Evolutionary conservation across 2,797 vertebrate species (phyloP).

Genomic region (Basileuterus tristriatus): DNA sequence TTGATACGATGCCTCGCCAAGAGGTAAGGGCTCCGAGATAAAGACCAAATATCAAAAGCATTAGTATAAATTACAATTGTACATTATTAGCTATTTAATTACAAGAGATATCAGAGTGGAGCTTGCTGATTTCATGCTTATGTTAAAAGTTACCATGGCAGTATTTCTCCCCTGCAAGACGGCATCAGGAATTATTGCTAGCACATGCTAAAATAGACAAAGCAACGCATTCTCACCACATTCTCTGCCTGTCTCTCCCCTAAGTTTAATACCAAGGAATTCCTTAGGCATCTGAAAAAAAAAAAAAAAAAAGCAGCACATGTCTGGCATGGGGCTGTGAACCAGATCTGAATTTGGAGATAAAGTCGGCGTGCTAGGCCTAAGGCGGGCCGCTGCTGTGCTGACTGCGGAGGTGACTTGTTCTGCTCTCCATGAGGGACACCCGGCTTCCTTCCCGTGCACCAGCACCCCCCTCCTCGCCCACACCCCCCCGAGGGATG

Average conservation of each 20-base stretch:
- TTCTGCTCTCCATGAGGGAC: constrained; percentile 25
- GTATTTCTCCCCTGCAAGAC: constrained; percentile 25
- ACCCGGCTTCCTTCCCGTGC: not conserved
- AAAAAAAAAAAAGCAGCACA: not conserved
- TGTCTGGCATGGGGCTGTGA: constrained; percentile 51
- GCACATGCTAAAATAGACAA: constrained; percentile 67
- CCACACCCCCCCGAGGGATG: constrained; percentile 35
- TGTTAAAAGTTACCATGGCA: constrained; percentile 53
- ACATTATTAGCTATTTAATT: constrained; percentile 65
- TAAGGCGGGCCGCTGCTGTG: constrained; percentile 3
- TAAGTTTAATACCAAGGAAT: constrained; percentile 58
- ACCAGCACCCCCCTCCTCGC: not conserved
- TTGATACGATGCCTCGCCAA: constrained; percentile 41
- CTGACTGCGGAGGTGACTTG: constrained; percentile 30
- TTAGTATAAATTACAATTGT: constrained; percentile 67
- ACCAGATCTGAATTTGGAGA: constrained; percentile 60
- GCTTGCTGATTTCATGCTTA: constrained; percentile 48
- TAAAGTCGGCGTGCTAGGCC: constrained; percentile 43
- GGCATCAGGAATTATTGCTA: constrained; percentile 51
- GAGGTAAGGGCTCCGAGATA: constrained; percentile 54
- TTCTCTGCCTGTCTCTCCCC: constrained; percentile 29
- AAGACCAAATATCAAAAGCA: constrained; percentile 54
- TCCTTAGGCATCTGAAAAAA: constrained; percentile 40
- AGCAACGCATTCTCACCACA: constrained; percentile 35
- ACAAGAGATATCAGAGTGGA: constrained; percentile 37